These are phyloP conservation scores for Ormyrus labotus DNA, from an alignment of 2,888 invertebrate species.

Conservation along the genomic window DNA sequence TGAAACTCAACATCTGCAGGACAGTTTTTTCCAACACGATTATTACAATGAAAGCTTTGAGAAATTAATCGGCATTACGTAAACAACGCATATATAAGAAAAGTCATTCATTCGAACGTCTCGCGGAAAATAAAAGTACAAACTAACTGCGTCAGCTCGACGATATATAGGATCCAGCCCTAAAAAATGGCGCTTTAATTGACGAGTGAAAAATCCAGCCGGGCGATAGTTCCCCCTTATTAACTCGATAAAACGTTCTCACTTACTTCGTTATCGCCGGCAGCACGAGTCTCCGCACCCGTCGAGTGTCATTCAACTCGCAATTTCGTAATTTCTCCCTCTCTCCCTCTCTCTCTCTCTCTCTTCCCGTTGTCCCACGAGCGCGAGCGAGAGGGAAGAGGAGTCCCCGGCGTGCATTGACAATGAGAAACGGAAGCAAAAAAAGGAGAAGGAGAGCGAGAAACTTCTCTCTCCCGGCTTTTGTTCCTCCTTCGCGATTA, in stretches of 20 bases:
- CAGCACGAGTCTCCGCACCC: not conserved
- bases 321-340: conserved; percentile 44
- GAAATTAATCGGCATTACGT: too few species aligned
- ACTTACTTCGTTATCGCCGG: conserved; percentile 45
- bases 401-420: conserved; percentile 25
- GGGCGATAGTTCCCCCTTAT: conserved; percentile 42
- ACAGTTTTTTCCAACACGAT: too few species aligned
- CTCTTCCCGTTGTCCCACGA: conserved; percentile 15
- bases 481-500: conserved; percentile 21
- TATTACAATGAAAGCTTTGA: too few species aligned
- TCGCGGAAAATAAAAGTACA: too few species aligned
- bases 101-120: too few species aligned
- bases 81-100: too few species aligned
- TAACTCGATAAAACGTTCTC: conserved; percentile 49
- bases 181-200: not conserved
- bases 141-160: too few species aligned
- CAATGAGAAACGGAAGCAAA: conserved; percentile 50
- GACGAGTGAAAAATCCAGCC: not conserved
- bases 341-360: too few species aligned
- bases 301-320: conserved; percentile 50
- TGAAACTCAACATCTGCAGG: too few species aligned
- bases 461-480: conserved; percentile 25
- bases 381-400: not conserved
- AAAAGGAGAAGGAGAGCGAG: not conserved
- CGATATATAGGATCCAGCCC: too few species aligned